Conservation (phyloP, 2,797 vertebrate species). For the Mastacembelus armatus region DNA sequence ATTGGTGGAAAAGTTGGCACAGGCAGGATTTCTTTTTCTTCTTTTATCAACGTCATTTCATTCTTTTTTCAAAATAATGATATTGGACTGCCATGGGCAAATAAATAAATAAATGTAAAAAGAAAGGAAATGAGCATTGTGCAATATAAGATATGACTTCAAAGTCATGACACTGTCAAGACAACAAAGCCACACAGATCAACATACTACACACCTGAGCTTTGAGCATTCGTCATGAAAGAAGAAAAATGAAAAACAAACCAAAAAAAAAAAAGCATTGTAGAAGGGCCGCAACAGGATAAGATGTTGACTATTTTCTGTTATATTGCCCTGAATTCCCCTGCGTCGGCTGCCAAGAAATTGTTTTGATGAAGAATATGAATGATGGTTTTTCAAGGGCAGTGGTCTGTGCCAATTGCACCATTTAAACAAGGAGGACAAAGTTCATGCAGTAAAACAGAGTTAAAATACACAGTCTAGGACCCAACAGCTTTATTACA, state of each 20-base stretch:
- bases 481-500: not conserved
- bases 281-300: conserved; percentile 51
- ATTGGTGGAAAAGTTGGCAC: conserved; percentile 57
- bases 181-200: conserved; percentile 74
- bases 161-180: conserved; percentile 77
- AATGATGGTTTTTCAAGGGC: conserved; percentile 61
- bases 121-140: conserved; percentile 62
- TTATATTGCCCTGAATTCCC: conserved; percentile 73
- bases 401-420: conserved; percentile 25
- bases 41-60: conserved; percentile 58
- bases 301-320: conserved; percentile 70
- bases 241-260: conserved; percentile 66
- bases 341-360: conserved; percentile 61
- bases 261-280: conserved; percentile 1
- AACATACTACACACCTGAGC: conserved; percentile 72
- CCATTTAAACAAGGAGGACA: conserved; percentile 38
- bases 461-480: not conserved
- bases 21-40: conserved; percentile 23
- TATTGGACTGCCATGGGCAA: conserved; percentile 65
- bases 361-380: conserved; percentile 75
- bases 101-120: conserved; percentile 60
- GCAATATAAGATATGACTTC: conserved; percentile 71
- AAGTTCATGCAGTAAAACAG: conserved; percentile 41
- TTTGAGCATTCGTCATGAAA: conserved; percentile 70
- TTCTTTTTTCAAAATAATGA: conserved; percentile 69